phyloP scores from a whole-genome alignment of 2,888 invertebrate genomes.

The Noctua fimbriata region DNA sequence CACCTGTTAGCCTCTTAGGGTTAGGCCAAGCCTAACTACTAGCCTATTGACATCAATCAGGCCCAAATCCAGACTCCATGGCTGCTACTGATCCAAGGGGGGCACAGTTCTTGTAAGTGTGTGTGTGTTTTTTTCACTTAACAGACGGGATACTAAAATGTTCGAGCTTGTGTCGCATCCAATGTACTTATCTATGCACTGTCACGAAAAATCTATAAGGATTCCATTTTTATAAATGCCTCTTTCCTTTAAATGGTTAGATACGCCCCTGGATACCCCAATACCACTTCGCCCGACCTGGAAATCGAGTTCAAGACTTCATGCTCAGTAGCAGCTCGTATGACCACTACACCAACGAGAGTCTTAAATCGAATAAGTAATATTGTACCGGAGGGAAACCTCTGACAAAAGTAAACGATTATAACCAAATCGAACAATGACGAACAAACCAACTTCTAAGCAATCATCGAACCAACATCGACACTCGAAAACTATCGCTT shows the following conservation, averaged over 20 bases:
- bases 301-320: neutral
- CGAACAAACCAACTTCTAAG: constrained; percentile 13
- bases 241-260: no score
- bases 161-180: neutral
- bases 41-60: neutral
- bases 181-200: neutral
- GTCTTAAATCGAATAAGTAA: neutral
- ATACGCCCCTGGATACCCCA: no score
- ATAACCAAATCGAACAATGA: neutral
- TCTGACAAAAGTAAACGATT: neutral
- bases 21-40: neutral
- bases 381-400: neutral
- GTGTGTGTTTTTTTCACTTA: no score
- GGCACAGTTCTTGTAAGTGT: no score
- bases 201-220: no score
- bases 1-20: neutral
- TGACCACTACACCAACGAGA: neutral
- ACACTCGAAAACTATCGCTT: constrained; percentile 13
- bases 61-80: no score
- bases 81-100: no score
- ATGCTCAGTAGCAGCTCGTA: neutral
- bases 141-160: no score
- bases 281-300: neutral
- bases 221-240: no score
- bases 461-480: constrained; percentile 10